Conservation (phyloP, 2,888 invertebrate species). For the Netelia melanura region DNA sequence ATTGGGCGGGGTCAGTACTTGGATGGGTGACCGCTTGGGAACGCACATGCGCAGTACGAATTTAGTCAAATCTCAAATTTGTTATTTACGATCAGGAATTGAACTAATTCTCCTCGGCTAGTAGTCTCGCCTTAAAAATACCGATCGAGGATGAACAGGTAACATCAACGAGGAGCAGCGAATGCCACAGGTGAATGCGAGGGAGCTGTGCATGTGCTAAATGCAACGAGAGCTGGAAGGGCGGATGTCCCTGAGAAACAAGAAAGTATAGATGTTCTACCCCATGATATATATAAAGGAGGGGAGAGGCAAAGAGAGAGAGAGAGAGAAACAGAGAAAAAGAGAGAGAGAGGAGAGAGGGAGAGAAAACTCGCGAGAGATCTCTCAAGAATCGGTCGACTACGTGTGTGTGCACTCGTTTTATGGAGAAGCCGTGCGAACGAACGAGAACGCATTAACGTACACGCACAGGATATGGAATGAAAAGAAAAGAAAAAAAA, state of each 20-base stretch:
- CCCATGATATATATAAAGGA: conserved; percentile 10
- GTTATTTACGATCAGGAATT: no score
- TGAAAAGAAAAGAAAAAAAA: conserved; percentile 4
- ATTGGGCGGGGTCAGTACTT: no score
- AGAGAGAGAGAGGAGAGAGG: neutral
- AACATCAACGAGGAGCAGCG: no score
- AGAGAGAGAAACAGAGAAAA: neutral
- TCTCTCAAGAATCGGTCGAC: conserved; percentile 34
- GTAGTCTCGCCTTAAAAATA: no score
- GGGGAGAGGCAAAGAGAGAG: neutral
- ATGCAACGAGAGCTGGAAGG: conserved; percentile 33
- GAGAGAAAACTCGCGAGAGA: conserved; percentile 17
- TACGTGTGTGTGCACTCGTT: conserved; percentile 32
- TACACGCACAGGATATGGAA: conserved; percentile 55
- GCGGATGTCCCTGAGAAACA: conserved; percentile 69
- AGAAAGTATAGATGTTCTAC: conserved; percentile 53
- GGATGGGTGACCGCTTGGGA: no score
- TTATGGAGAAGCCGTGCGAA: conserved; percentile 55
- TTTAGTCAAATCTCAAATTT: no score
- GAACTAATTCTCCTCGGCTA: no score
- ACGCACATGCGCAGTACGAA: no score
- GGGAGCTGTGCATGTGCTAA: conserved; percentile 30
- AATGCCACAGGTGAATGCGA: neutral
- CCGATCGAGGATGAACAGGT: no score
- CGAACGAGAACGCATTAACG: conserved; percentile 57